These are phyloP conservation scores for Orgyia antiqua DNA, from an alignment of 2,888 invertebrate genomes.

Conservation along the genomic window DNA sequence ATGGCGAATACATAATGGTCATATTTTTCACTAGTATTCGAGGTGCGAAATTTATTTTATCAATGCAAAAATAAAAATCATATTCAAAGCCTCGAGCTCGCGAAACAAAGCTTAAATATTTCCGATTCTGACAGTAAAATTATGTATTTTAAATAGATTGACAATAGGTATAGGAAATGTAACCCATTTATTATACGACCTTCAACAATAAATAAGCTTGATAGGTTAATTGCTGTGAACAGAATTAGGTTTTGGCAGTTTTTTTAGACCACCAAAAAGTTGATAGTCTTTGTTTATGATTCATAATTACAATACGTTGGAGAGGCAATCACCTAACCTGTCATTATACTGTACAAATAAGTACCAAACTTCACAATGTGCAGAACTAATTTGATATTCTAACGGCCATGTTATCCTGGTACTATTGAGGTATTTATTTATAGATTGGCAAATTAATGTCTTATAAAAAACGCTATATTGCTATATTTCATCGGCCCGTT, in stretches of 20 bases:
- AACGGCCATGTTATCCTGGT: slow-evolving; percentile 36
- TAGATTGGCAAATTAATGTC: slow-evolving; percentile 48
- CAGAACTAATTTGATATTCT: slow-evolving; percentile 50
- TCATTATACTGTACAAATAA: slow-evolving; percentile 74
- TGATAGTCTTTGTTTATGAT: slow-evolving; percentile 67
- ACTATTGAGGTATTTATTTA: slow-evolving; percentile 53
- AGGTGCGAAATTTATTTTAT: too few species aligned
- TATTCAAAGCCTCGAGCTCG: too few species aligned
- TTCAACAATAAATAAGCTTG: slow-evolving; percentile 66
- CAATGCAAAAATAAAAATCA: too few species aligned
- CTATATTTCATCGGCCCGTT: slow-evolving; percentile 48
- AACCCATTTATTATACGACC: slow-evolving; percentile 59
- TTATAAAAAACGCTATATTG: slow-evolving; percentile 40
- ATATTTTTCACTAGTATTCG: too few species aligned
- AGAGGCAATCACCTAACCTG: slow-evolving; percentile 67
- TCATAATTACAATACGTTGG: slow-evolving; percentile 68
- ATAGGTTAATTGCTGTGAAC: slow-evolving; percentile 73
- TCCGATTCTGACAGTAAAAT: too few species aligned
- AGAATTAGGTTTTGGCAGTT: slow-evolving; percentile 72
- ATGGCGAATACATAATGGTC: too few species aligned
- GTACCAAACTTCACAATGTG: slow-evolving; percentile 57
- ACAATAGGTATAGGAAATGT: slow-evolving; percentile 42
- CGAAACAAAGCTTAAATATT: too few species aligned
- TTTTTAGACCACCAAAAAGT: slow-evolving; percentile 50
- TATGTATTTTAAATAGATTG: slow-evolving; percentile 28